These are phyloP conservation scores for Aspidiotus rigidus DNA, from an alignment of 2,888 invertebrate species.

Conservation along the genomic window DNA sequence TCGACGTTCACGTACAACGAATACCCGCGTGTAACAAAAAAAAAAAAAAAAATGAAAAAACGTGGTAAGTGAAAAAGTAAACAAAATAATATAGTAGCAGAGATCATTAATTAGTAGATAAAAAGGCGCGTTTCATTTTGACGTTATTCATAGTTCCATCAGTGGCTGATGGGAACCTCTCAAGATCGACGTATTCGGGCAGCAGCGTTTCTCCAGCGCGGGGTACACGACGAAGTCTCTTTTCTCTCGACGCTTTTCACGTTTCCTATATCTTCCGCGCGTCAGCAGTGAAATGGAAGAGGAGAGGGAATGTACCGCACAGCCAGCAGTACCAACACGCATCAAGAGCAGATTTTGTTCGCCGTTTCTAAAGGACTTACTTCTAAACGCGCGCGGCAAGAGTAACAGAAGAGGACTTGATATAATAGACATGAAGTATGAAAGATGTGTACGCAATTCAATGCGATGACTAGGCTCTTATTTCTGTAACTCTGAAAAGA, in stretches of 20 bases:
- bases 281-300: background rate
- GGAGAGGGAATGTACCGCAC: background rate
- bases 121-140: slow-evolving; percentile 33
- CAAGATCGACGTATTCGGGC: slow-evolving; percentile 20
- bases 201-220: background rate
- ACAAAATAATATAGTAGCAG: slow-evolving; percentile 22
- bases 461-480: slow-evolving; percentile 30
- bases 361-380: background rate
- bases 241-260: too few species aligned
- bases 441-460: slow-evolving; percentile 26
- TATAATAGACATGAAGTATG: slow-evolving; percentile 21
- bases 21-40: background rate
- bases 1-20: background rate
- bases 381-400: slow-evolving; percentile 8
- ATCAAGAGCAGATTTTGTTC: background rate
- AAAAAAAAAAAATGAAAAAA: background rate
- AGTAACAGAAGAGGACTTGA: slow-evolving; percentile 7
- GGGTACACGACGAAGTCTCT: background rate
- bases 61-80: slow-evolving; percentile 29
- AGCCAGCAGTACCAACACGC: background rate
- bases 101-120: slow-evolving; percentile 32
- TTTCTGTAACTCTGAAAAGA: slow-evolving; percentile 16
- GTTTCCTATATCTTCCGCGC: background rate
- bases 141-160: slow-evolving; percentile 33
- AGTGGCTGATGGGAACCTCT: slow-evolving; percentile 32